Conservation (phyloP, 2,113 vertebrate species). For the Ophiodon elongatus region DNA sequence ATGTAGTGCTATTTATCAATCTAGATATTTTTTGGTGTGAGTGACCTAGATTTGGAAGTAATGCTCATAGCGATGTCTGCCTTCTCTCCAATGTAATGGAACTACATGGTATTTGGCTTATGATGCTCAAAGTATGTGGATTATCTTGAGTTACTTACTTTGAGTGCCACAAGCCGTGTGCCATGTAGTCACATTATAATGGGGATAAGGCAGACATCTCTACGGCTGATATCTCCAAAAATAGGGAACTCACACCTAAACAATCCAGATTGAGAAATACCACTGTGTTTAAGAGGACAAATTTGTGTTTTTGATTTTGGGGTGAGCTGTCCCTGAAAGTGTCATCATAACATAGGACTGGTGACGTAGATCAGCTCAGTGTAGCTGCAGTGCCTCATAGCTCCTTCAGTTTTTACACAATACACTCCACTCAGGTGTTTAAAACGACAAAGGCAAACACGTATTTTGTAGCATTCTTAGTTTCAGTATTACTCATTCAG, state of each 20-base stretch:
- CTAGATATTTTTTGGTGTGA: not conserved
- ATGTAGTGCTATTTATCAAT: not conserved
- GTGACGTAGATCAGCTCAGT: not conserved
- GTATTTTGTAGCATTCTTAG: not conserved
- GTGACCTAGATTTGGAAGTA: not conserved
- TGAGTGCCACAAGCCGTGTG: not conserved
- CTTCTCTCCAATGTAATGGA: too few species aligned
- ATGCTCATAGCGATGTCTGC: too few species aligned
- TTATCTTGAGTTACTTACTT: not conserved
- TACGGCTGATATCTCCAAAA: too few species aligned
- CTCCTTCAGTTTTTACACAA: not conserved
- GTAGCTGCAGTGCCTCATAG: not conserved
- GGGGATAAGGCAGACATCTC: too few species aligned
- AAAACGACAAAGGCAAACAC: not conserved
- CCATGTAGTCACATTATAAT: too few species aligned
- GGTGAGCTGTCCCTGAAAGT: not conserved
- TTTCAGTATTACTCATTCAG: not conserved
- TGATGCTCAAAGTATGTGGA: not conserved
- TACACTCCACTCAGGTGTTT: conserved; percentile 42
- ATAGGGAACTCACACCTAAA: too few species aligned
- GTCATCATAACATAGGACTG: not conserved
- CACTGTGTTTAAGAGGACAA: not conserved
- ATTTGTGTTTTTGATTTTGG: not conserved
- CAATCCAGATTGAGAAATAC: not conserved
- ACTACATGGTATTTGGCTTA: too few species aligned